Conservation (phyloP, 1,140 invertebrate species). For the Procambarus clarkii region DNA sequence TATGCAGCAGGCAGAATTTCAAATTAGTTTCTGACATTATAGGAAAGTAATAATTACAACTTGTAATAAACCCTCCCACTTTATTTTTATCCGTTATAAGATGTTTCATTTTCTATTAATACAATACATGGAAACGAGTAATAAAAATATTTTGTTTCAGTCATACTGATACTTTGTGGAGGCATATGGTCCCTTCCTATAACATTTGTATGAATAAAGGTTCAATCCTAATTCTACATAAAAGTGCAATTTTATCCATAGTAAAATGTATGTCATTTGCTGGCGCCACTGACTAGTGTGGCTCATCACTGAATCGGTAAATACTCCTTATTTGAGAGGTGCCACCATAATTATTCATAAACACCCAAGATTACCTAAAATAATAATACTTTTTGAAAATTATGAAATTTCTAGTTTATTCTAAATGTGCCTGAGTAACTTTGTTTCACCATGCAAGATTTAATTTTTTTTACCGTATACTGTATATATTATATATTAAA, state of each 20-base stretch:
- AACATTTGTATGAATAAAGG: neutral
- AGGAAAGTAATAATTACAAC: neutral
- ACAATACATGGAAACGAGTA: neutral
- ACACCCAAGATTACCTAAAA: neutral
- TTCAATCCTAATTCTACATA: neutral
- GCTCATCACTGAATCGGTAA: neutral
- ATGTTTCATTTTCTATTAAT: neutral
- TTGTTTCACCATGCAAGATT: neutral
- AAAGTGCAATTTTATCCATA: neutral
- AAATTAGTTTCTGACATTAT: neutral
- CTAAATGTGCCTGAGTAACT: neutral
- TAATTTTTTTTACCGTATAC: neutral
- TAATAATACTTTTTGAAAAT: neutral
- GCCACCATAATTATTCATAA: neutral
- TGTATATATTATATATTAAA: too few relatives aligned
- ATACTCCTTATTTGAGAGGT: too few relatives aligned
- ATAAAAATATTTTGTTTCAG: neutral
- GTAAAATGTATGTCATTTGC: neutral
- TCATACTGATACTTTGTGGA: neutral
- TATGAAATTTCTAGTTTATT: neutral
- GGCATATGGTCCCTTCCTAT: neutral
- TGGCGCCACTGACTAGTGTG: neutral
- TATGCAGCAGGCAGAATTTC: neutral
- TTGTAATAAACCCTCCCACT: constrained; percentile 3
- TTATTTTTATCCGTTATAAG: neutral